Base-by-base conservation (phyloP, 2,113 vertebrate species). In the Neopipo cinnamomea region DNA sequence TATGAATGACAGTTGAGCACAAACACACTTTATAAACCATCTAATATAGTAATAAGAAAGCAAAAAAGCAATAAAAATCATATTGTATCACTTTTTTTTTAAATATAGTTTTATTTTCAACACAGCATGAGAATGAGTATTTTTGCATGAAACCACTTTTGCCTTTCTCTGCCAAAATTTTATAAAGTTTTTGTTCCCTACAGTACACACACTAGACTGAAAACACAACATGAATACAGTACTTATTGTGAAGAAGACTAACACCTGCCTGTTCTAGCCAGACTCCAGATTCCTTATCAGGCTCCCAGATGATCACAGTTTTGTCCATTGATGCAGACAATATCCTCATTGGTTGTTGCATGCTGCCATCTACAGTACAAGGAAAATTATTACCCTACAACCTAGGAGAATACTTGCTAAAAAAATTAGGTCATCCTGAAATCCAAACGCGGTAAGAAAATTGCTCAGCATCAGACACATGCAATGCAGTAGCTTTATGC, bases 261-360 rank as follows among this genome's bases (percentile, higher is more conserved):
- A 73, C 27, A 89, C 98, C 98, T 96, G 98, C 99, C 99, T 99
- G 98, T 95, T 99, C 99, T 49, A 99, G 96, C 99, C 99, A 99
- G 79, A 99, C 98, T 44, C 99, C 99, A 62, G 99, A 99, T 84
- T 98, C 98, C 87, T 99, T 98, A 97, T 99, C 99, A 42, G 99
- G 99, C 95, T 98, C 98, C 99, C 99, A 99, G 33, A 99, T 96
- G 94, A 99, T 99, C 98, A 99, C 99, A 63, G 99, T 99, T 98
- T 99, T 99, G 97, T 99, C 99, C 99, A 99, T 99, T 66, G 99
- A 99, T 6, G 98, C 99, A 72, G 99, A 99, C 25, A 99, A 97
- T 72, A 99, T 95, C 91, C 96, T 98, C 96, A 99, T 97, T 74
- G 98, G 98, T 91, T 99, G 99, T 90, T 98, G 98, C 86, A 98